Base-by-base conservation (phyloP, 2,888 invertebrate species). In the Tachystola acroxantha region DNA sequence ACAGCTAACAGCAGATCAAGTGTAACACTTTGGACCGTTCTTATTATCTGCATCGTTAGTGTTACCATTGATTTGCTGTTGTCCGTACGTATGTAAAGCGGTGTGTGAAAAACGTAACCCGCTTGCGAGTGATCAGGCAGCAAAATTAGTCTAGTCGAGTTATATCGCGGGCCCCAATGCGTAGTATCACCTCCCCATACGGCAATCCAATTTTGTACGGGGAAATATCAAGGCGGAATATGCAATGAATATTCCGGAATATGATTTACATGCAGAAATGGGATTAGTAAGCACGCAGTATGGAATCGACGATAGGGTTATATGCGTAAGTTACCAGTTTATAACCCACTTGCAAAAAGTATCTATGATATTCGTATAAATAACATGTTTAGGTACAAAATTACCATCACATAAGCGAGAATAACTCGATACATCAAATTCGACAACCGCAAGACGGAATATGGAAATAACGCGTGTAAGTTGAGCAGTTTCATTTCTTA, bases 401-500 rank as follows among this genome's bases (percentile, higher is more conserved):
- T n/a, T 16, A 9, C 9, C 1, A 29, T 14, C 7, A 29, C n/a
- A 29, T n/a, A 28, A 3, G 27, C n/a, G n/a, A n/a, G n/a, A n/a
- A n/a, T n/a, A n/a, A n/a, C n/a, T n/a, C 16, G 16, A 11, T 27
- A 10, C 9, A 28, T 27, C 16, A 19, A 27, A 39, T 33, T 31
- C 32, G 34, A 42, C 28, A 35, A 28, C 26, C 11, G 28, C 16
- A 31, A 32, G 32, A 32, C 27, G 28, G 10, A 30, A 34, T 35
- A 43, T 32, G 43, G 37, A 45, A 49, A 40, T 43, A 47, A 34
- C 37, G 46, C 22, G 16, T 46, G 32, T 39, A 39, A 48, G 38
- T 48, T 44, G 44, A 51, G 52, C 50, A 45, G 55, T 64, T 65
- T 64, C 61, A 64, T 70, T 64, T 64, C 59, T 64, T 63, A 47